Evolutionary conservation across 2,113 vertebrate species (phyloP).

Genomic region (Melanotaenia duboulayi): DNA sequence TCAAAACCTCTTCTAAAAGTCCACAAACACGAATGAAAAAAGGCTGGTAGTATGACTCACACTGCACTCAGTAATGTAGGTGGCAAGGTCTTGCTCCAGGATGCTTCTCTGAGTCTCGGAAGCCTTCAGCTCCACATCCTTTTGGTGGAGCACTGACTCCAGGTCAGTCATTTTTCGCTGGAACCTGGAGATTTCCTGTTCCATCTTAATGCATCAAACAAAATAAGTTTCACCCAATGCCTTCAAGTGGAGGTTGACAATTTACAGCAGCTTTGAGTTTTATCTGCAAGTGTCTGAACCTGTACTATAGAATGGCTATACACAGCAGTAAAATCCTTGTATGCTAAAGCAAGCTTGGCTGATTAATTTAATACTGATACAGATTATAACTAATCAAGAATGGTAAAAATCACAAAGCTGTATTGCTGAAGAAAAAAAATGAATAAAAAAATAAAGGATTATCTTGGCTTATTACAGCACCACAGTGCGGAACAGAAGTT

Average conservation of each 20-base stretch:
- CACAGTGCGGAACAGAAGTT: slow-evolving; percentile 39
- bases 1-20: no score
- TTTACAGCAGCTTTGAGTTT: background rate
- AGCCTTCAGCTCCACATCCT: slow-evolving; percentile 99
- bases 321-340: background rate
- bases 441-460: slow-evolving; percentile 35
- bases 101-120: slow-evolving; percentile 98
- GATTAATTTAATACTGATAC: background rate
- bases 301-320: background rate
- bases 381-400: background rate
- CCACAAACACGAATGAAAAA: background rate
- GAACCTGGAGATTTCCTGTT: slow-evolving; percentile 99
- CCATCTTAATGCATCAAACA: slow-evolving; percentile 87
- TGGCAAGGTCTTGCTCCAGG: slow-evolving; percentile 98
- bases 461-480: slow-evolving; percentile 44
- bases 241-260: background rate
- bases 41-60: slow-evolving; percentile 83
- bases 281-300: background rate
- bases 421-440: slow-evolving; percentile 25
- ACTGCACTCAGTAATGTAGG: slow-evolving; percentile 99
- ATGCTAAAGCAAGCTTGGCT: background rate
- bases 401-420: background rate
- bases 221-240: background rate
- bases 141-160: slow-evolving; percentile 99
- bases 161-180: slow-evolving; percentile 99